These are phyloP conservation scores for Chaenodraco wilsoni DNA, from an alignment of 2,797 vertebrate species.

Conservation along the genomic window DNA sequence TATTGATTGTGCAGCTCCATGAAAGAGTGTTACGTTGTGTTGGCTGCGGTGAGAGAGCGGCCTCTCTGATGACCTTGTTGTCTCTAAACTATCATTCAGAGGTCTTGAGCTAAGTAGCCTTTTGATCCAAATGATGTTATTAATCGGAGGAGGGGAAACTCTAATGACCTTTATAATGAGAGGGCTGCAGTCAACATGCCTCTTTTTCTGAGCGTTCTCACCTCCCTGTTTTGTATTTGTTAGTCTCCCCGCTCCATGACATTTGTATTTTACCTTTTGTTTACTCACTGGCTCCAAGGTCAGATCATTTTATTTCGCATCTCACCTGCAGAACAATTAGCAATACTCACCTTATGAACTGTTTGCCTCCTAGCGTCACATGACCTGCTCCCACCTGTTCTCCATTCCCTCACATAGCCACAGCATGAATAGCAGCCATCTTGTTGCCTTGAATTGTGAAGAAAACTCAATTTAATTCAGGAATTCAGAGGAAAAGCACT, in stretches of 20 bases:
- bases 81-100: slow-evolving; percentile 38
- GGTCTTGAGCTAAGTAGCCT: slow-evolving; percentile 52
- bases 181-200: slow-evolving; percentile 43
- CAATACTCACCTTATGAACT: not conserved
- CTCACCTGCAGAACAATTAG: not conserved
- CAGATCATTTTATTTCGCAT: not conserved
- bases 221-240: slow-evolving; percentile 31
- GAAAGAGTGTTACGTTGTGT: slow-evolving; percentile 1
- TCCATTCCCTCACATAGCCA: too few species aligned
- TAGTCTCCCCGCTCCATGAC: not conserved
- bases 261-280: not conserved
- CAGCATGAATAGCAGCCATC: too few species aligned
- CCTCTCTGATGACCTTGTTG: slow-evolving; percentile 49
- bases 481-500: too few species aligned
- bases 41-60: not conserved
- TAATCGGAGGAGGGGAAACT: slow-evolving; percentile 63
- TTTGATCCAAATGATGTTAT: slow-evolving; percentile 63
- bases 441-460: too few species aligned
- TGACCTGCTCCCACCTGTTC: too few species aligned
- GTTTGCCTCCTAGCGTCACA: too few species aligned
- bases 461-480: too few species aligned
- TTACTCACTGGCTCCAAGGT: too few species aligned
- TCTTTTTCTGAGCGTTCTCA: slow-evolving; percentile 24
- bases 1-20: too few species aligned
- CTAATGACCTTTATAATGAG: slow-evolving; percentile 71